These are phyloP conservation scores for Metellina segmentata DNA, from an alignment of 2,888 invertebrate genomes.

Conservation along the genomic window DNA sequence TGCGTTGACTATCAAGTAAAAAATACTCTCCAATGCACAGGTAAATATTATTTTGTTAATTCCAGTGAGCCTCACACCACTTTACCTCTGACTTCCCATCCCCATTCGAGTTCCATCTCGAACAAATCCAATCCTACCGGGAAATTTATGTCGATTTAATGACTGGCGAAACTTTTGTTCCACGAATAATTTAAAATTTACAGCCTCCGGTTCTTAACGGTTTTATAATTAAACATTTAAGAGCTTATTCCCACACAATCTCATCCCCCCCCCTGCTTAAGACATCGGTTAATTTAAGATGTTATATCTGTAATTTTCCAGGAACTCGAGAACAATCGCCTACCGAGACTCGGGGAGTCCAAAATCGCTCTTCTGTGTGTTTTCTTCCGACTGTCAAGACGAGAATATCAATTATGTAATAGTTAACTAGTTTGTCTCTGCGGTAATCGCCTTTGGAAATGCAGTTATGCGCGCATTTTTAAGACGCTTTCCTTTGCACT, in stretches of 20 bases:
- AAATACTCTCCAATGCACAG: too few relatives aligned
- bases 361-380: background rate
- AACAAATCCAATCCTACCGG: constrained; percentile 40
- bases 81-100: constrained; percentile 4
- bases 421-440: background rate
- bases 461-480: background rate
- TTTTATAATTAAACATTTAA: constrained; percentile 59
- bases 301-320: background rate
- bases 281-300: background rate
- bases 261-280: background rate
- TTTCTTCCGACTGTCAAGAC: background rate
- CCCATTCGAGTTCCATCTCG: background rate
- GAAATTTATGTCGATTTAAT: constrained; percentile 63
- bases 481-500: background rate
- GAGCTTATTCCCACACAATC: background rate
- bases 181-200: constrained; percentile 48
- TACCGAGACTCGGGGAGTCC: background rate
- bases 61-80: background rate
- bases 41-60: background rate
- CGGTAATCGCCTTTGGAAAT: background rate
- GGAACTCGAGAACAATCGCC: background rate
- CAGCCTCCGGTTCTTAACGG: constrained; percentile 6
- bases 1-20: too few relatives aligned
- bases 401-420: constrained; percentile 1
- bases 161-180: constrained; percentile 44